These are phyloP conservation scores for Sebastes melanostomus DNA, from an alignment of 2,797 vertebrate species.

Conservation along the genomic window DNA sequence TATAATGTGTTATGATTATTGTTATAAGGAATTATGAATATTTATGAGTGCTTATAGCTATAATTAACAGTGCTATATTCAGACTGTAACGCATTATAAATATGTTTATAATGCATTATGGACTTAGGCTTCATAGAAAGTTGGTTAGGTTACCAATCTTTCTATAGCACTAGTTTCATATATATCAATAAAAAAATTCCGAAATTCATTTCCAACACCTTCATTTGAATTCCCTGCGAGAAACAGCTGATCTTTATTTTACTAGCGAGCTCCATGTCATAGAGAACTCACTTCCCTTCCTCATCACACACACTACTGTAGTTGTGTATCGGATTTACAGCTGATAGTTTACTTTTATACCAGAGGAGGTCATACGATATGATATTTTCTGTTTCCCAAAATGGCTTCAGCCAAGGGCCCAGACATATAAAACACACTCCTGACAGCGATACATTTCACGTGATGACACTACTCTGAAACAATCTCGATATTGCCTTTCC, in stretches of 20 bases:
- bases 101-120: too few species aligned
- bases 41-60: too few species aligned
- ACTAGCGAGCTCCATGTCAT: constrained; percentile 12
- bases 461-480: constrained; percentile 82
- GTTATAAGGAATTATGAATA: not conserved
- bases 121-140: too few species aligned
- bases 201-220: not conserved
- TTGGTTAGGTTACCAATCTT: not conserved
- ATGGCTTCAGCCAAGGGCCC: constrained; percentile 73
- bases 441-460: constrained; percentile 80
- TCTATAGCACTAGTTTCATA: not conserved
- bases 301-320: constrained; percentile 57
- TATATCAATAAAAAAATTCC: not conserved
- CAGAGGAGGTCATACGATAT: constrained; percentile 79
- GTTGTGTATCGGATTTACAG: constrained; percentile 78
- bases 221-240: constrained; percentile 20
- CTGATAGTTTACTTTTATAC: constrained; percentile 80
- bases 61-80: not conserved
- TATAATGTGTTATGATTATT: not conserved
- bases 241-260: constrained; percentile 31
- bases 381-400: constrained; percentile 82
- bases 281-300: constrained; percentile 27
- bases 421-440: constrained; percentile 77
- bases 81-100: too few species aligned
- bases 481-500: constrained; percentile 83